phyloP scores from a whole-genome alignment of 2,797 vertebrate species.

The Tympanoctomys barrerae region DNA sequence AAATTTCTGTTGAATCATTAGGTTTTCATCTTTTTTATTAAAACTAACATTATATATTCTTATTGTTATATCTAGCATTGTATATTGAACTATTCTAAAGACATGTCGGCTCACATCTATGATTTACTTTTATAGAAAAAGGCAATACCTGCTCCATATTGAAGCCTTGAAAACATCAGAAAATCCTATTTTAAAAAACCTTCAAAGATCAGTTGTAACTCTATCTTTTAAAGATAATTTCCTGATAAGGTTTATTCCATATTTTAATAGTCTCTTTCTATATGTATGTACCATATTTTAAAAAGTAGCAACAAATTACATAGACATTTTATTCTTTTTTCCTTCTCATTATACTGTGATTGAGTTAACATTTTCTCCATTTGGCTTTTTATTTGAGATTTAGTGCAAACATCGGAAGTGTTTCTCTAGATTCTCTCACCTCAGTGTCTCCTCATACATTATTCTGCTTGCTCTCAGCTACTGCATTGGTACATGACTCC shows the following conservation, averaged over 20 bases:
- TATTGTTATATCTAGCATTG: constrained; percentile 52
- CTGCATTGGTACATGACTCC: background rate
- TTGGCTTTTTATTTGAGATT: constrained; percentile 1
- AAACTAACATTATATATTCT: constrained; percentile 48
- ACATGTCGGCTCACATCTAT: constrained; percentile 19
- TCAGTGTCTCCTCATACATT: background rate
- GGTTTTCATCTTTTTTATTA: constrained; percentile 50
- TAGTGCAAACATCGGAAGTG: background rate
- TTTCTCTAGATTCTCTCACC: background rate
- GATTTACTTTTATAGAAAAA: constrained; percentile 60
- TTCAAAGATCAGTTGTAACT: constrained; percentile 23
- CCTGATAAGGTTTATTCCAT: background rate
- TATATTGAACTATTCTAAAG: background rate
- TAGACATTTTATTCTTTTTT: background rate
- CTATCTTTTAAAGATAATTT: constrained; percentile 19
- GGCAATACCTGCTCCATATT: constrained; percentile 21
- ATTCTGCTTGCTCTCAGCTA: background rate
- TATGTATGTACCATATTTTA: background rate
- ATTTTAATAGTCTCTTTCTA: background rate
- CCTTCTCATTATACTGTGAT: background rate
- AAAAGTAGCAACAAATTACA: background rate
- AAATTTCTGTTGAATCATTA: background rate
- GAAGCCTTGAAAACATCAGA: constrained; percentile 51
- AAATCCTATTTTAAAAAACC: background rate
- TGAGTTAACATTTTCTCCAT: background rate